Evolutionary conservation across 1,140 invertebrate species (phyloP), one percentile per base, ranked within the genome.

Genomic region (Papilio polytes): DNA sequence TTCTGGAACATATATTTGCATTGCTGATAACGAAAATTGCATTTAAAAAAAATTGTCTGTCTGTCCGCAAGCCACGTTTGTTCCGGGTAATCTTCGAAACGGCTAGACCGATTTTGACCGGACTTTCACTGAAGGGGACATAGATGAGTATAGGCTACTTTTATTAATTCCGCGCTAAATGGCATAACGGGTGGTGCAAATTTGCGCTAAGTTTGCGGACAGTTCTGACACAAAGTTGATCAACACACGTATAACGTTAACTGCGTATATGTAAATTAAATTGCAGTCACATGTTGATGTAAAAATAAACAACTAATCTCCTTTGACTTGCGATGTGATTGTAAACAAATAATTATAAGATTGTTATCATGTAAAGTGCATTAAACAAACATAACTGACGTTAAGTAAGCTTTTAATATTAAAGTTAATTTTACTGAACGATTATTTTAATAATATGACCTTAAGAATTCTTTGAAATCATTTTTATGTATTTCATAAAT

Each of bases 261-360:
- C n/a, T n/a, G n/a, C n/a, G n/a, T n/a, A n/a, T n/a, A n/a, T 74
- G 41, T 74, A 46, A 74, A 46, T 46, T 51, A 74, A 51, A 74
- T 74, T 74, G 73, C 41, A 74, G 18, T 74, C 44, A 74, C 44
- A 74, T 51, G 44, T 48, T 74, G 41, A 74, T 48, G 73, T 22
- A 74, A 46, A 66, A 74, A 74, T 48, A 51, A 74, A 51, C 20
- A 46, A 48, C n/a, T 51, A 74, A 74, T 74, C 63, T 31, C 2
- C 73, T 51, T 20, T 8, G 36, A 74, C 72, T 74, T 74, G 72
- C 44, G 44, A 74, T 74, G 18, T 74, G 72, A 74, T 74, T 74
- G n/a, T 44, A 74, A 74, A 36, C 36, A 36, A 72, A 72, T 74
- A 74, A 74, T 74, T 74, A 74, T 74, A 44, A 74, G 73, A 74